Base-by-base conservation (phyloP, 2,888 invertebrate species). In the Melinaea marsaeus region DNA sequence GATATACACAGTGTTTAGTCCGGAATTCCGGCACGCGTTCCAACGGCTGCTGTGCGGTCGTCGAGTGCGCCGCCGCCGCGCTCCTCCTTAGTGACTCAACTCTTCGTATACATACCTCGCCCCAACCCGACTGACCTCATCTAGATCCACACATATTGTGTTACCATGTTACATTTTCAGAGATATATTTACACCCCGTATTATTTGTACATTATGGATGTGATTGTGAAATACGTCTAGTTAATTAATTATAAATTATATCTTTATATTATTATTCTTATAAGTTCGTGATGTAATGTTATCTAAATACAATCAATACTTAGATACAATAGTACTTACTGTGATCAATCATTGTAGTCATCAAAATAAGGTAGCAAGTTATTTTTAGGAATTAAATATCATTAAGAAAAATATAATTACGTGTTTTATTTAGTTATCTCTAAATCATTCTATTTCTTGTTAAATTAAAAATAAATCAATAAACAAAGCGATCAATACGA, bases 11-110 rank as follows among this genome's bases (percentile, higher is more conserved):
- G 94, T 97, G 76, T 97, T 97, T 89, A 96, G 95, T 79, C 97
- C 97, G 32, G 97, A 97, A 86, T 98, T 98, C 85, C 92, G 98
- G 74, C 95, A 95, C 88, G 98, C 98, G 75, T 98, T 98, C 89
- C 96, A 97, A 87, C 95, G 97, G 81, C 94, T 98, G 76, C 92
- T 98, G 75, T 96, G 95, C 86, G 96, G 96, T 3, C 84, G 91
- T 11, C 88, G 90, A 66, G 79, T 77, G 69, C 88, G 90, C 67
- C 86, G 90, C 61, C 90, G 91, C 66, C 85, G 91, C 67, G 85
- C 81, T 62, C 87, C 90, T 65, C 86, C 86, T 69, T 90, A 89
- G 83, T 64, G 69, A 63, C 61, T 57, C 62, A 62, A 65, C 69
- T 64, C 62, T 60, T 63, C 73, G 61, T 55, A 56, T 62, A 54